A percentile compares a stretch with the other conserved stretches of the same genome.
Conservation (phyloP, 1,140 invertebrate species). For the Telenomus remus region DNA sequence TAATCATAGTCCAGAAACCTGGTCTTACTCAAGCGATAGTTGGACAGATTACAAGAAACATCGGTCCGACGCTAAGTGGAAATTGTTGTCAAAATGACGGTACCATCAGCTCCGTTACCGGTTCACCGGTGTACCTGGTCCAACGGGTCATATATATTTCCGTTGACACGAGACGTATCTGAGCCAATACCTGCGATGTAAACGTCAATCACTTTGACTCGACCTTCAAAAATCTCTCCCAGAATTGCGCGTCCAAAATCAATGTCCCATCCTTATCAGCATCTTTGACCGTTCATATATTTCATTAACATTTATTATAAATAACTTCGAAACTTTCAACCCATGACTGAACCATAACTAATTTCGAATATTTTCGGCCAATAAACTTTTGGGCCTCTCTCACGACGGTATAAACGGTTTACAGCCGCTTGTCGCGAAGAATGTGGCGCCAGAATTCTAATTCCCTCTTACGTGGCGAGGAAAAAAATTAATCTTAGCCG, state of each 20-base stretch:
- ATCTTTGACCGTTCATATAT: neutral
- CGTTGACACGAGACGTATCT: conserved; percentile 59
- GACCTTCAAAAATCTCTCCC: conserved; percentile 46
- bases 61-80: conserved; percentile 73
- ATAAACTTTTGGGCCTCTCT: conserved; percentile 23
- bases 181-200: conserved; percentile 53
- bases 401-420: conserved; percentile 71
- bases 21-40: conserved; percentile 57
- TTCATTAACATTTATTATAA: neutral
- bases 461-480: conserved; percentile 24
- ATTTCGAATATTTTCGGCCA: neutral
- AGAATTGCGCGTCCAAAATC: conserved; percentile 14
- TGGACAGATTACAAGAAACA: conserved; percentile 63
- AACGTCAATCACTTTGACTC: conserved; percentile 48
- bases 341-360: too few species aligned
- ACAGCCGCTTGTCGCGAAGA: conserved; percentile 63
- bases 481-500: conserved; percentile 41
- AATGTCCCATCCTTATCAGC: conserved; percentile 19
- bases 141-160: conserved; percentile 65
- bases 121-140: conserved; percentile 50
- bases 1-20: conserved; percentile 46
- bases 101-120: conserved; percentile 57
- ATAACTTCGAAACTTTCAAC: too few species aligned
- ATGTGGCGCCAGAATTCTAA: conserved; percentile 65
- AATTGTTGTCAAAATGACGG: conserved; percentile 74